A percentile compares a stretch with the other conserved stretches of the same genome.
These are phyloP conservation scores for Heterodera carotae DNA, from an alignment of 1,140 invertebrate genomes.

Conservation along the genomic window DNA sequence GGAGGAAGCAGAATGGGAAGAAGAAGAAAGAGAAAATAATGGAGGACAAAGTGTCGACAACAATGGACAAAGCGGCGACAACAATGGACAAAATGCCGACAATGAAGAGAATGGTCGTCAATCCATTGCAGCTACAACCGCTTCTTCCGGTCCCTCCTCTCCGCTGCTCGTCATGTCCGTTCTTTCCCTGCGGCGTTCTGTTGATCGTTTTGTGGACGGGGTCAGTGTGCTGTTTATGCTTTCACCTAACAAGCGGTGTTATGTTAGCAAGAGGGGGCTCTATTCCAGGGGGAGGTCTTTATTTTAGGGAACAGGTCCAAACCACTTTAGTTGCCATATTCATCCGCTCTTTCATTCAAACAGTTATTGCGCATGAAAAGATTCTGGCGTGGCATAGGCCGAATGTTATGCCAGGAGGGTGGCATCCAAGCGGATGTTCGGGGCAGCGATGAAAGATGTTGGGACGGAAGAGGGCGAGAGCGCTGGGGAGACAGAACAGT, in stretches of 20 bases:
- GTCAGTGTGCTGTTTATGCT: no score
- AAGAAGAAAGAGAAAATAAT: background rate
- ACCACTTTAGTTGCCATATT: no score
- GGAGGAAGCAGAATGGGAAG: background rate
- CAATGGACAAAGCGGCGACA: background rate
- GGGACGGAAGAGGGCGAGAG: slow-evolving; percentile 18
- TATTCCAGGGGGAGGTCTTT: no score
- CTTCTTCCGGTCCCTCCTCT: slow-evolving; percentile 3
- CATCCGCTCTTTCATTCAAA: background rate
- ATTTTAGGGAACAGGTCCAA: no score
- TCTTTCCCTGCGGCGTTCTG: slow-evolving; percentile 6
- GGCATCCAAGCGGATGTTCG: slow-evolving; percentile 23
- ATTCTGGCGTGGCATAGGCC: slow-evolving; percentile 10
- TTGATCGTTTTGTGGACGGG: slow-evolving; percentile 19
- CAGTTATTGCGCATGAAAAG: slow-evolving; percentile 28
- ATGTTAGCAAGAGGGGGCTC: no score
- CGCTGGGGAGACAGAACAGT: background rate
- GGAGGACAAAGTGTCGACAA: background rate
- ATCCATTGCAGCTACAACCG: background rate
- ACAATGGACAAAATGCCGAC: no score
- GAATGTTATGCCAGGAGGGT: slow-evolving; percentile 21
- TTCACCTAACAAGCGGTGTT: no score
- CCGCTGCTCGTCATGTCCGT: background rate
- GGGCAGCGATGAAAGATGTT: slow-evolving; percentile 2
- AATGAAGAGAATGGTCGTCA: no score